Conservation (phyloP, 2,888 invertebrate species). For the Parnassius smintheus region DNA sequence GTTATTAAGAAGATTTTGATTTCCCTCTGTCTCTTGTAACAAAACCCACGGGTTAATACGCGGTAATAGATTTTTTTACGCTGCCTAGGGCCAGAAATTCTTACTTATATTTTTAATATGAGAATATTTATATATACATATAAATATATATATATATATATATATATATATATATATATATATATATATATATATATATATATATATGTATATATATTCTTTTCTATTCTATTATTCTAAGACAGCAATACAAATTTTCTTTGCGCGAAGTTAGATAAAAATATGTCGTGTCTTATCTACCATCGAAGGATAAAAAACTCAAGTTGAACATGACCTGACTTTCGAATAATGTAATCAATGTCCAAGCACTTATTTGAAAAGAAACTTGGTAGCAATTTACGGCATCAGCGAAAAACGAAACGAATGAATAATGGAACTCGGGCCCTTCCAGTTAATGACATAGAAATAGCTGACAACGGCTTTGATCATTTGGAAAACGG, state of each 20-base stretch:
- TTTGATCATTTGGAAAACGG: not conserved
- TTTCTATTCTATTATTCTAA: too few species aligned
- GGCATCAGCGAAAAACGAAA: conserved; percentile 8
- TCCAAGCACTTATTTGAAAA: conserved; percentile 17
- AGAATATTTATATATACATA: too few species aligned
- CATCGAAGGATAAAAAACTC: not conserved
- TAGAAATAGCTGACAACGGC: not conserved
- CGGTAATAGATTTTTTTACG: too few species aligned
- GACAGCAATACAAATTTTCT: not conserved
- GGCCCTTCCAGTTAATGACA: not conserved
- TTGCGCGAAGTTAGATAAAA: not conserved
- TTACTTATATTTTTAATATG: too few species aligned
- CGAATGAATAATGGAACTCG: not conserved
- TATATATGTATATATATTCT: too few species aligned
- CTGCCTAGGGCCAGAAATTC: too few species aligned
- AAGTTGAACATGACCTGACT: conserved; percentile 10
- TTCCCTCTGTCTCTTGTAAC: too few species aligned
- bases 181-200: too few species aligned
- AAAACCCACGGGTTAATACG: too few species aligned
- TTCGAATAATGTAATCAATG: conserved; percentile 20
- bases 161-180: too few species aligned
- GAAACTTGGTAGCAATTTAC: conserved; percentile 16
- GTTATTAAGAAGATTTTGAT: too few species aligned
- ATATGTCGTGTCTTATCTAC: not conserved
- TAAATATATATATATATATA: too few species aligned